phyloP scores from a whole-genome alignment of 2,113 vertebrate genomes.

The Aphyosemion australe region DNA sequence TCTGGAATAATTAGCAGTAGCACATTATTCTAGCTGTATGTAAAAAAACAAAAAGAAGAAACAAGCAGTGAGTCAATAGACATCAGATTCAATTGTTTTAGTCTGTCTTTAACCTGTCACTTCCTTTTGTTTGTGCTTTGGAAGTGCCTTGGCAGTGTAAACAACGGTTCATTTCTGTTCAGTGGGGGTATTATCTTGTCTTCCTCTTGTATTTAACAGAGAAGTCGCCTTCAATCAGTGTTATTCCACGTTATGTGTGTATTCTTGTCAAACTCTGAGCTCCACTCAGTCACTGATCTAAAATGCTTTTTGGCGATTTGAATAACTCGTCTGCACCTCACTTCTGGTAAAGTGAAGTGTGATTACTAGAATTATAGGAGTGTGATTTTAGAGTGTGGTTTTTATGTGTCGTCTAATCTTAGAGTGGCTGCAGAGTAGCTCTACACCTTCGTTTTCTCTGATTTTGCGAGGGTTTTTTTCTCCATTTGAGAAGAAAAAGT shows the following conservation, averaged over 20 bases:
- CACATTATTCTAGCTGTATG: neutral
- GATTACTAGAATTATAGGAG: neutral
- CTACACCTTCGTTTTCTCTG: neutral
- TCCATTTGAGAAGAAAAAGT: neutral
- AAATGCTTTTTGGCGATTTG: conserved; percentile 16
- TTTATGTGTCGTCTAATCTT: neutral
- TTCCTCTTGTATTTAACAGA: conserved; percentile 4
- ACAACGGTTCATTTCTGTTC: conserved; percentile 9
- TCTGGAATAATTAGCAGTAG: neutral
- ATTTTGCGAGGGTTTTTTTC: neutral
- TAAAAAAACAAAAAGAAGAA: too few relatives aligned
- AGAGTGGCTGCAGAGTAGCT: conserved; percentile 11
- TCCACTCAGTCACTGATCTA: conserved; percentile 16
- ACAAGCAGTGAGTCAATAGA: neutral
- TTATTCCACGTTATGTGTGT: conserved; percentile 1
- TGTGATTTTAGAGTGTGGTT: conserved; percentile 5
- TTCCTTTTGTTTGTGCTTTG: neutral
- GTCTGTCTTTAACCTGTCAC: neutral
- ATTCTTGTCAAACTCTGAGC: conserved; percentile 6
- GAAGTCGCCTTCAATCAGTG: conserved; percentile 16
- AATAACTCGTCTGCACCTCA: conserved; percentile 5
- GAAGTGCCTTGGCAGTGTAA: conserved; percentile 9
- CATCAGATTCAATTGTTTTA: neutral
- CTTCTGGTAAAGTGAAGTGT: neutral
- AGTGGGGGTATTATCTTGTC: conserved; percentile 3